These are phyloP conservation scores for Tiliqua scincoides DNA, from an alignment of 2,113 vertebrate species.

Conservation along the genomic window DNA sequence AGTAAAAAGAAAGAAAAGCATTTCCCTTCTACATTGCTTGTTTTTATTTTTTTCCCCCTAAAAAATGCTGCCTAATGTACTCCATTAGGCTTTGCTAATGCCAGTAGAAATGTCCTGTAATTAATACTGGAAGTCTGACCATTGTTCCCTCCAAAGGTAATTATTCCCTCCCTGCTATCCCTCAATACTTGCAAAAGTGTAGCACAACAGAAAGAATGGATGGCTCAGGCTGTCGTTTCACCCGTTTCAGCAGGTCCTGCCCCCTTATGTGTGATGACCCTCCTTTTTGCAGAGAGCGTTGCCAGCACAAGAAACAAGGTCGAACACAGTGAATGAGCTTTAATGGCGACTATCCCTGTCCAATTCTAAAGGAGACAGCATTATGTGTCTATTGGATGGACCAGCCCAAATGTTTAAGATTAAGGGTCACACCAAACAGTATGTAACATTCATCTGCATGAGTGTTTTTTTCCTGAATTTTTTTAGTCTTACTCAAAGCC, in stretches of 20 bases:
- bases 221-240: not conserved
- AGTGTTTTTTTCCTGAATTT: not conserved
- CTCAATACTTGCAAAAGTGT: not conserved
- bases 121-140: not conserved
- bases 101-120: not conserved
- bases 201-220: not conserved
- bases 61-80: not conserved
- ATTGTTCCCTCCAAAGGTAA: not conserved
- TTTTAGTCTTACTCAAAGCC: not conserved
- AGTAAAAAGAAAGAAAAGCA: not conserved
- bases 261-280: not conserved
- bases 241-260: not conserved
- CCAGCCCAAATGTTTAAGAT: not conserved
- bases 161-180: not conserved
- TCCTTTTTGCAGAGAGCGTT: not conserved
- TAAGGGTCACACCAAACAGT: not conserved
- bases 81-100: not conserved
- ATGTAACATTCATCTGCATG: not conserved
- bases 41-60: not conserved
- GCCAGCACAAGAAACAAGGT: not conserved
- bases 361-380: not conserved
- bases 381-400: not conserved
- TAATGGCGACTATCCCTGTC: not conserved
- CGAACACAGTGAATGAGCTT: not conserved
- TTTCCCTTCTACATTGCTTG: not conserved